A percentile compares a stretch with the other conserved stretches of the same genome.
Conservation (phyloP, 1,140 invertebrate genomes). For the Drosophila navojoa region DNA sequence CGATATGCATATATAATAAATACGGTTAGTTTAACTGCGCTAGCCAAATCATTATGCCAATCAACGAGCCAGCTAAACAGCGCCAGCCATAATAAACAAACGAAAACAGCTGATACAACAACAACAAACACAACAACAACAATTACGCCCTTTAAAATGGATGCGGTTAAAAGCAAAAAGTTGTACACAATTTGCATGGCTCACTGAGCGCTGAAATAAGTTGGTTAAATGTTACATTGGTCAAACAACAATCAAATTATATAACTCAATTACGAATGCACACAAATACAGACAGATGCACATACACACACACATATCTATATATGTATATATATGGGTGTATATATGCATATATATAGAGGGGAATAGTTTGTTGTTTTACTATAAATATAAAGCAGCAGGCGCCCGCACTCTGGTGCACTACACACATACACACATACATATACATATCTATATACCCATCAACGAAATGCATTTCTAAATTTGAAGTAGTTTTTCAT, state of each 20-base stretch:
- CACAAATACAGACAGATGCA: slow-evolving; percentile 12
- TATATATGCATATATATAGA: slow-evolving; percentile 16
- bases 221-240: slow-evolving; percentile 62
- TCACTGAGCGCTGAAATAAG: slow-evolving; percentile 65
- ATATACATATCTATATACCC: no score
- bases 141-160: slow-evolving; percentile 22
- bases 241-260: slow-evolving; percentile 50
- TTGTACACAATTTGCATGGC: slow-evolving; percentile 66
- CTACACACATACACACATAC: no score
- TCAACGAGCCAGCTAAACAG: slow-evolving; percentile 29
- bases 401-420: neutral
- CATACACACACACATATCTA: neutral
- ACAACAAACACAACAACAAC: slow-evolving; percentile 4
- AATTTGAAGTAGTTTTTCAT: slow-evolving; percentile 49
- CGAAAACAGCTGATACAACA: slow-evolving; percentile 10
- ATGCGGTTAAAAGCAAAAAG: slow-evolving; percentile 16
- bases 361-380: neutral
- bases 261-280: slow-evolving; percentile 62
- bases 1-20: slow-evolving; percentile 13
- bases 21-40: slow-evolving; percentile 29
- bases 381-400: neutral
- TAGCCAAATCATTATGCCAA: slow-evolving; percentile 40
- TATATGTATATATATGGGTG: slow-evolving; percentile 21
- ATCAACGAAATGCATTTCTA: slow-evolving; percentile 64
- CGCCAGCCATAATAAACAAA: neutral